These are phyloP conservation scores for Chirona hameri DNA, from an alignment of 2,888 invertebrate species.

Conservation along the genomic window DNA sequence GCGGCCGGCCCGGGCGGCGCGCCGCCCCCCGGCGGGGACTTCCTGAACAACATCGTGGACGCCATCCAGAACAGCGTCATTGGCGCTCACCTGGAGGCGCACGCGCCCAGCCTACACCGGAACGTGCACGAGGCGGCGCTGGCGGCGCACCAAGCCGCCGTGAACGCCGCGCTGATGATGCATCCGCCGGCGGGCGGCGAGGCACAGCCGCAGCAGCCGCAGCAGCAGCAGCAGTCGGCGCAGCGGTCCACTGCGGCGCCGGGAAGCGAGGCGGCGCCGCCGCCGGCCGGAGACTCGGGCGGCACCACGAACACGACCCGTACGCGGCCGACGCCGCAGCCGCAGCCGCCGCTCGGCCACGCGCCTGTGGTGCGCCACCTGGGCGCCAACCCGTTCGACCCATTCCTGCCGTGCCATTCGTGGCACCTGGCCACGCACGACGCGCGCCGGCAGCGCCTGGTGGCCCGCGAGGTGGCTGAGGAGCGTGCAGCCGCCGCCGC, in stretches of 20 bases:
- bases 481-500: not conserved
- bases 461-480: not conserved
- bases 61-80: conserved; percentile 22
- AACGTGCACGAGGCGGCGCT: conserved; percentile 50
- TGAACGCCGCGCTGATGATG: conserved; percentile 62
- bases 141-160: conserved; percentile 51
- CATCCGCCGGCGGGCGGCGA: conserved; percentile 54
- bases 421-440: conserved; percentile 55
- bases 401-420: conserved; percentile 67
- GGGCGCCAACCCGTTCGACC: conserved; percentile 54
- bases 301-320: not conserved
- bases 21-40: conserved; percentile 51
- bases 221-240: conserved; percentile 32
- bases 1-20: not conserved
- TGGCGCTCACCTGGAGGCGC: not conserved
- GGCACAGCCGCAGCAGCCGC: conserved; percentile 41
- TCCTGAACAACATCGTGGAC: conserved; percentile 43
- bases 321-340: not conserved
- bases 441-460: not conserved
- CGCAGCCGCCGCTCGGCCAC: conserved; percentile 31
- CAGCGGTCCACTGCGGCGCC: not conserved
- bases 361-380: conserved; percentile 24
- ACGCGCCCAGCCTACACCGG: conserved; percentile 30
- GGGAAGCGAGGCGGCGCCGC: not conserved
- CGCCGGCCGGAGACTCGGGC: not conserved